Evolutionary conservation across 23 tunicate genomes (phyloP), one percentile per base, ranked within the genome.

Genomic region (Ascidia mentula): DNA sequence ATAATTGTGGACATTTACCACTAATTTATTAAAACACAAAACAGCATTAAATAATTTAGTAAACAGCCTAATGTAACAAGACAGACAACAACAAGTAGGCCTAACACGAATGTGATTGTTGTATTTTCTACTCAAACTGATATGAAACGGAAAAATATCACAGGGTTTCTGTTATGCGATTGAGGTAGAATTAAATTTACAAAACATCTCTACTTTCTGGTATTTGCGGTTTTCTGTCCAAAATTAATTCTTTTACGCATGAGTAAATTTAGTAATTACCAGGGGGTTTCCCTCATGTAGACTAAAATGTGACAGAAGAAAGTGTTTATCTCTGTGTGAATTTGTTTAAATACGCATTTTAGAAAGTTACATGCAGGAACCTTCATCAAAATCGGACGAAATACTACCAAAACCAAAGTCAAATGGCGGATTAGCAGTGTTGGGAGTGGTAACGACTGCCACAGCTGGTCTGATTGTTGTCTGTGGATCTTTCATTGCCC

Each of bases 401-500:
- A 53, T 20, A 3, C 22, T 5, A 20, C 13, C 13, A 18, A 72
- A 81, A 53, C 65, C 65, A 28, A 69, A 79, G 38, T 80, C 86
- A 39, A 61, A 35, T 12, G 39, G 34, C 46, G 93, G 93, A 32
- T 72, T 75, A 53, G 71, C 87, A 70, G 84, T 40, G 22, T 46
- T 83, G 15, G 93, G 93, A 8, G 31, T 83, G 0, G 65, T 87
- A 31, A 73, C 93, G n/a, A 74, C 82, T 30, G 72, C 75, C 22
- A 60, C 81, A 37, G 74, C 82, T 13, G 93, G 82, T 18, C 34
- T 88, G 46, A 34, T 78, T 30, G 65, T 78, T 70, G 87, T 45
- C 2, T 60, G 79, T 0, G 75, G 89, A 18, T 80, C 95, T 3
- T 89, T 89, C 74, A 61, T 89, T 24, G 46, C 82, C 8, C 95